A percentile compares a stretch with the other conserved stretches of the same genome.
Conservation (phyloP, 2,113 vertebrate genomes). For the Castor canadensis region DNA sequence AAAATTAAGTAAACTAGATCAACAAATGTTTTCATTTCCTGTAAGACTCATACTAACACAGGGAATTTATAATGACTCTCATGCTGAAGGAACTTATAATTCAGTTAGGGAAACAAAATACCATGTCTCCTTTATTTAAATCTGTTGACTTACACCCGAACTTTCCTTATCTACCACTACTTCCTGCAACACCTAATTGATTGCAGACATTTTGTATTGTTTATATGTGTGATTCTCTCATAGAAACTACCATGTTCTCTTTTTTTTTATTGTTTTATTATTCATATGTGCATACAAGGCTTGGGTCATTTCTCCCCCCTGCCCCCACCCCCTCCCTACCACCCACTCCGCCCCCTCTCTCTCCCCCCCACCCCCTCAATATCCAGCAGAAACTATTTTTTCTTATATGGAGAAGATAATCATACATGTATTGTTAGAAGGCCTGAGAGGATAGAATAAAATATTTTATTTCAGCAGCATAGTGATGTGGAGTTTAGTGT, state of each 20-base stretch:
- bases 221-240: not conserved
- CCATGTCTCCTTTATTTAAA: not conserved
- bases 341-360: too few relatives aligned
- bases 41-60: not conserved
- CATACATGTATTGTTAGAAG: not conserved
- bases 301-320: too few relatives aligned
- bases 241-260: not conserved
- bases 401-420: not conserved
- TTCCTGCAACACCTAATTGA: not conserved
- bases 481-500: not conserved
- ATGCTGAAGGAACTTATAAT: constrained; percentile 5
- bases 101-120: not conserved
- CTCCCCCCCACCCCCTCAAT: too few relatives aligned
- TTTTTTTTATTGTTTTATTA: too few relatives aligned
- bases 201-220: not conserved
- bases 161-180: not conserved
- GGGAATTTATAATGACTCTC: not conserved
- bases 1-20: constrained; percentile 42
- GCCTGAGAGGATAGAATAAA: not conserved
- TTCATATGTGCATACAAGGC: too few relatives aligned
- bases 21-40: constrained; percentile 47
- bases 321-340: too few relatives aligned
- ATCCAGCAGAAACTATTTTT: too few relatives aligned
- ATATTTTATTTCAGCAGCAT: not conserved
- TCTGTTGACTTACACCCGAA: not conserved